Evolutionary conservation across 1,140 invertebrate species (phyloP), one percentile per base, ranked within the genome.

Genomic region (Plectrocnemia conspersa): DNA sequence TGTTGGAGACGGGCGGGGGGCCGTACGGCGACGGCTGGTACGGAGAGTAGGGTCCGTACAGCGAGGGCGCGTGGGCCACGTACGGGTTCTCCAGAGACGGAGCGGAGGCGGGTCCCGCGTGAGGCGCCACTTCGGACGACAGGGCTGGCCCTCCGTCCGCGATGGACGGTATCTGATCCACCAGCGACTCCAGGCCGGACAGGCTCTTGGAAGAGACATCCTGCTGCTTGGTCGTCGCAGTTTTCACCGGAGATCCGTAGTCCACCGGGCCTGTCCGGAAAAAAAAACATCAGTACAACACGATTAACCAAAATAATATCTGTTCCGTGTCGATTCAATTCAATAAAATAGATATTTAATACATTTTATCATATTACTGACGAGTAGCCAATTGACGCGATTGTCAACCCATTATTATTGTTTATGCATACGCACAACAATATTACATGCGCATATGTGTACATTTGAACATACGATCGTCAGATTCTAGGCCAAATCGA

Each of bases 161-260:
- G 68, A 92, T 88, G 62, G 87, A 88, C 5, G 90, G 90, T 68
- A 93, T 93, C 76, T 93, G 90, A 73, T 93, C 89, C 16, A 93
- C 90, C 7, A 93, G 73, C 13, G 88, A 92, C 70, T 93, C 90
- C 3, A 93, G 74, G 25, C 89, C 89, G 6, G 88, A 91, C n/a
- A 93, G 73, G 64, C 88, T 91, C 68, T 92, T 92, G 1, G 87
- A 84, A 2, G 89, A 81, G 1, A 92, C 85, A 70, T 92, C 89
- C 62, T 88, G 81, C 21, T 75, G 52, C 58, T 74, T 75, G 1
- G 47, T 54, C 5, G 54, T 48, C 2, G 47, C 22, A 19, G 70
- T 60, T 66, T 77, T 69, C 54, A 66, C 59, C 62, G 65, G 50
- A 63, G 67, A 59, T 27, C 64, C 57, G 61, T 66, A 72, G 54